Evolutionary conservation across 2,113 vertebrate species (phyloP), one percentile per base, ranked within the genome.

Genomic region (Scortum barcoo): DNA sequence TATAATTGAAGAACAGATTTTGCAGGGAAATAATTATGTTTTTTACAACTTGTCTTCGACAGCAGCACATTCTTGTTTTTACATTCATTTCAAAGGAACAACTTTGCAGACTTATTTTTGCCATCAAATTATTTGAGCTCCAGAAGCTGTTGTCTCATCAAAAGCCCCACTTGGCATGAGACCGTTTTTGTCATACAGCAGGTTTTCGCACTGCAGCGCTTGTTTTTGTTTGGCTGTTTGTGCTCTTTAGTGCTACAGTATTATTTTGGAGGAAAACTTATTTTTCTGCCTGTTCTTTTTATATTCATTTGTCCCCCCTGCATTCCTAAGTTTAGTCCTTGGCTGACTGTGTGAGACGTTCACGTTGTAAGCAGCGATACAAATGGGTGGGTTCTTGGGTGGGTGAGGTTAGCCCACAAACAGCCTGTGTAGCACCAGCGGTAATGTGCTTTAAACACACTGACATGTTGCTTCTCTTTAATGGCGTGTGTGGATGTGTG

Each of bases 391-490:
- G 26, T 61, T 80, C 58, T 19, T 8, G 19, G 62, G 26, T 77
- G 28, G 61, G 78, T 63, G 33, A 85, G 53, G 74, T 74, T 81
- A 88, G 72, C 54, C 60, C 61, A 78, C 46, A 46, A 61, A 42
- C 57, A 78, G 74, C 48, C 56, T 74, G n/a, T 66, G 44, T 48
- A 54, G 69, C 76, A 70, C 2, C 24, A 42, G 77, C 69, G 73
- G 22, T 77, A 65, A 82, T 84, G 69, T 42, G 68, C 48, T 57
- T 82, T 75, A 78, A 81, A 81, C 81, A 81, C 81, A 78, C 62
- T 73, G 66, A 56, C 42, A 73, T 72, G 78, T 70, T 73, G 80
- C 40, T 68, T 71, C 51, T 80, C 51, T 73, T 79, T 76, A 83
- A 51, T 71, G 46, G 70, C 50, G 24, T 56, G 61, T 40, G 50